A percentile compares a stretch with the other conserved stretches of the same genome.
These are phyloP conservation scores for Calliopsis andreniformis DNA, from an alignment of 1,140 invertebrate genomes.

Conservation along the genomic window DNA sequence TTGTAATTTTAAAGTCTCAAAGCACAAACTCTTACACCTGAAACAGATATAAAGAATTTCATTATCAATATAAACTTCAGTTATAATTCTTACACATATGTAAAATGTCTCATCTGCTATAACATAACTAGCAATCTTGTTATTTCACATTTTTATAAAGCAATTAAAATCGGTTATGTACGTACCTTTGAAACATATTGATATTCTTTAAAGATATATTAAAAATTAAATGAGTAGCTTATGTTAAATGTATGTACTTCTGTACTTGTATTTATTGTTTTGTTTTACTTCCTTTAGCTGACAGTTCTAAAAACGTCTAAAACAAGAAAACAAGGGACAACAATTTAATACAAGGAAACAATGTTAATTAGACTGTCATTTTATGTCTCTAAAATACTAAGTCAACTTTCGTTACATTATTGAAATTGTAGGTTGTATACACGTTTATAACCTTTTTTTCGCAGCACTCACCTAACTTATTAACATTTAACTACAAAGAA, in stretches of 20 bases:
- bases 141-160: not conserved
- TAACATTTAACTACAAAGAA: not conserved
- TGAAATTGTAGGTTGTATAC: not conserved
- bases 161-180: not conserved
- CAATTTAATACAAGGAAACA: too few species aligned
- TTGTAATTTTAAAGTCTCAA: slow-evolving; percentile 32
- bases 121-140: too few species aligned
- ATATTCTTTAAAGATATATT: not conserved
- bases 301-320: not conserved
- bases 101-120: too few species aligned
- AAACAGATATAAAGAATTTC: not conserved
- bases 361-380: too few species aligned
- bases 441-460: too few species aligned
- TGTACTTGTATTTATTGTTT: not conserved
- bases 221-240: not conserved
- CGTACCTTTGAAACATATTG: slow-evolving; percentile 51
- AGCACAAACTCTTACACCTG: slow-evolving; percentile 36
- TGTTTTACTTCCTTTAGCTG: not conserved
- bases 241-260: not conserved
- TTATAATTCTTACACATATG: not conserved
- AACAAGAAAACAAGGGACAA: not conserved
- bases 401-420: too few species aligned
- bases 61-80: not conserved
- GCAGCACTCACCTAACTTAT: not conserved
- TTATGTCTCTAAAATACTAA: too few species aligned